phyloP scores from a whole-genome alignment of 2,113 vertebrate species.

The Rattus norvegicus region DNA sequence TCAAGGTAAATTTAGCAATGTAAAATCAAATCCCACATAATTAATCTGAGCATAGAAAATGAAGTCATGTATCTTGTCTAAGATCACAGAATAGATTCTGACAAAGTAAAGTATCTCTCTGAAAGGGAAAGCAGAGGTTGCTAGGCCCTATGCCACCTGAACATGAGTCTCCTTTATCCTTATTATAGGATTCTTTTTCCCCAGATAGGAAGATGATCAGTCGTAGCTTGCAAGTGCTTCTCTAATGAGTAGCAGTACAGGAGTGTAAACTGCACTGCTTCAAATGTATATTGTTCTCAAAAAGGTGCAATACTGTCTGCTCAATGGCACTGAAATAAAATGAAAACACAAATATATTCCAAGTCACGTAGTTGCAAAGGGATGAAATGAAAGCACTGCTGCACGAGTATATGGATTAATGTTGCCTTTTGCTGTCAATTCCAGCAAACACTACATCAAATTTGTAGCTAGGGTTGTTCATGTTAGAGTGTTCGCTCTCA shows the following conservation, averaged over 20 bases:
- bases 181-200: not conserved
- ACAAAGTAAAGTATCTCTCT: not conserved
- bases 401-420: conserved; percentile 70
- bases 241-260: conserved; percentile 10
- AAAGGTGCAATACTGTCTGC: conserved; percentile 62
- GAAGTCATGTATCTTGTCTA: conserved; percentile 39
- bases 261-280: conserved; percentile 50
- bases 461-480: conserved; percentile 67
- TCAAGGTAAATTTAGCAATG: conserved; percentile 68
- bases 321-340: conserved; percentile 69
- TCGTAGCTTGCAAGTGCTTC: conserved; percentile 29
- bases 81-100: conserved; percentile 44
- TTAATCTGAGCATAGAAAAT: conserved; percentile 67
- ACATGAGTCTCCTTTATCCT: conserved; percentile 6
- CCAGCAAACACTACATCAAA: conserved; percentile 74
- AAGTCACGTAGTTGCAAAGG: conserved; percentile 63
- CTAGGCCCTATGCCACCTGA: not conserved
- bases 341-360: conserved; percentile 76
- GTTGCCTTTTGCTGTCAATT: conserved; percentile 77
- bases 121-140: not conserved
- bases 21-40: conserved; percentile 68
- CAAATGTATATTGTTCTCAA: conserved; percentile 57
- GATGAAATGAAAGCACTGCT: conserved; percentile 71
- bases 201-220: not conserved
- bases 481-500: conserved; percentile 60